Evolutionary conservation across 2,797 vertebrate genomes (phyloP).

Genomic region (Lacerta viridis): DNA sequence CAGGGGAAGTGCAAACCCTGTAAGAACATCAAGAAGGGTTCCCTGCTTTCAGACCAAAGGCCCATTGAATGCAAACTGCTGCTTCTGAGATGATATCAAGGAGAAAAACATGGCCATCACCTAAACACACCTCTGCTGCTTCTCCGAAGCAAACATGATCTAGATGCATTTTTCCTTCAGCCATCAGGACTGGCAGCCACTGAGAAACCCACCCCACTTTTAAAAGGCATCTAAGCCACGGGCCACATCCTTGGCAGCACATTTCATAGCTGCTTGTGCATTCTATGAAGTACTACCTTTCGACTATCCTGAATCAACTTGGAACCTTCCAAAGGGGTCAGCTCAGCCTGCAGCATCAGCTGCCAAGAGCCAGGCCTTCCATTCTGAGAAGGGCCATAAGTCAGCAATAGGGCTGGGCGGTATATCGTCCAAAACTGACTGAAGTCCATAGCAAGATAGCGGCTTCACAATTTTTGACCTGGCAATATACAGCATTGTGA

Average conservation of each 20-base stretch:
- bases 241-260: no score
- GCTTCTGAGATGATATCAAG: not conserved
- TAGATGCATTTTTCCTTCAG: no score
- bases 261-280: not conserved
- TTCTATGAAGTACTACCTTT: not conserved
- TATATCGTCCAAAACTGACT: no score
- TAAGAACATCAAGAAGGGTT: not conserved
- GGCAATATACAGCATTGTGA: no score
- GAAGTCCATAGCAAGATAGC: no score
- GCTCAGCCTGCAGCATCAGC: not conserved
- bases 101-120: not conserved
- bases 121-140: not conserved
- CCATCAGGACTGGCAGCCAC: not conserved
- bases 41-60: not conserved
- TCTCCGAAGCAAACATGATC: not conserved
- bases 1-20: not conserved
- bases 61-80: not conserved
- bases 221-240: not conserved
- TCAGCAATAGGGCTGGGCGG: no score
- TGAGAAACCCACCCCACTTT: not conserved
- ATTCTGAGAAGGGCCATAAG: not conserved
- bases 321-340: no score
- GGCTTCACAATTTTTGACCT: no score
- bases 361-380: not conserved
- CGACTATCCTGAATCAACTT: not conserved